Evolutionary conservation across 2,797 vertebrate genomes (phyloP).

Genomic region (Amblyraja radiata): DNA sequence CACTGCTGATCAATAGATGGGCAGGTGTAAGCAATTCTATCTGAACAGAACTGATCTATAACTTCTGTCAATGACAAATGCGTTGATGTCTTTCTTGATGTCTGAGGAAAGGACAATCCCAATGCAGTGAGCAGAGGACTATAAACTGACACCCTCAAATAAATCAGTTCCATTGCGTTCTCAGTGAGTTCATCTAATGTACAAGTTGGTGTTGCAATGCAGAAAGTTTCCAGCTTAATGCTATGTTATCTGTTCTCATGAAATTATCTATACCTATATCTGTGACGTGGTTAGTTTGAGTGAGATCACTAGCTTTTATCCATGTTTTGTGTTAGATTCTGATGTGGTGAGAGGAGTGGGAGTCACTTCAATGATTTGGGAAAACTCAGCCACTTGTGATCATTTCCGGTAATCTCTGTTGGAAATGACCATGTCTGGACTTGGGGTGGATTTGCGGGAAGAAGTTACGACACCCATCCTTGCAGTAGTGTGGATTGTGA

Average conservation of each 20-base stretch:
- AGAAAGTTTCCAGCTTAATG: background rate
- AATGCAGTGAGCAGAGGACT: background rate
- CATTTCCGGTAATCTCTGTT: background rate
- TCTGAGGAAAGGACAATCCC: background rate
- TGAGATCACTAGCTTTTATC: background rate
- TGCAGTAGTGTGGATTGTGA: background rate
- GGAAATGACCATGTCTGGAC: background rate
- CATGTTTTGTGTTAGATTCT: background rate
- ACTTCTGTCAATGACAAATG: background rate
- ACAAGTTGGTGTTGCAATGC: background rate
- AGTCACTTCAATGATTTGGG: background rate
- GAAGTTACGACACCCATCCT: background rate
- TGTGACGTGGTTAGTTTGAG: background rate
- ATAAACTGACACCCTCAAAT: background rate
- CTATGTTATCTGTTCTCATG: background rate
- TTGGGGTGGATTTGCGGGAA: background rate
- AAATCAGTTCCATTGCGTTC: background rate
- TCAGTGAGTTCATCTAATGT: background rate
- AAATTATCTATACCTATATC: background rate
- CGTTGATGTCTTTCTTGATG: background rate
- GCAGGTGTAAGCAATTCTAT: background rate
- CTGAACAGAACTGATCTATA: conserved; percentile 6
- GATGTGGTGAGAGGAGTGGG: background rate
- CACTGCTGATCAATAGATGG: background rate
- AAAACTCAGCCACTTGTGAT: background rate